Evolutionary conservation across 2,888 invertebrate species (phyloP).

Genomic region (Antitype chi): DNA sequence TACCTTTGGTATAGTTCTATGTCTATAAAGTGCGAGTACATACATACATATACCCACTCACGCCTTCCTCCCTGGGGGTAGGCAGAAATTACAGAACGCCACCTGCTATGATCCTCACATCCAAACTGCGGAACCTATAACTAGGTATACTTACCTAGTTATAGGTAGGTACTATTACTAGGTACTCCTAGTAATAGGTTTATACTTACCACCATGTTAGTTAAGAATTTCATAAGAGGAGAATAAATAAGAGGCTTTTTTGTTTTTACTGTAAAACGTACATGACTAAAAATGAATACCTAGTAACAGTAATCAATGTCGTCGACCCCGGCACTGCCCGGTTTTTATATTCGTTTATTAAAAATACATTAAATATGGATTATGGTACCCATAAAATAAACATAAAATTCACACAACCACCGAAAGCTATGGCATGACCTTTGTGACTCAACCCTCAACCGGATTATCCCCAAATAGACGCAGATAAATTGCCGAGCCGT

Average conservation of each 20-base stretch:
- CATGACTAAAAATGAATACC: background rate
- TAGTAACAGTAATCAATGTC: background rate
- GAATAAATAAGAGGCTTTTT: background rate
- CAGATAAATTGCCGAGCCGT: conserved; percentile 43
- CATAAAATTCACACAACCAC: conserved; percentile 15
- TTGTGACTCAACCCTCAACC: conserved; percentile 32
- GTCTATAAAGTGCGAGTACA: background rate
- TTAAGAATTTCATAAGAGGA: background rate
- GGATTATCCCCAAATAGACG: conserved; percentile 44
- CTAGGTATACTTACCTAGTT: background rate
- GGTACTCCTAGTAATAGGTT: background rate
- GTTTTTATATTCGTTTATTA: conserved; percentile 18
- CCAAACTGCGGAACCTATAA: too few species aligned
- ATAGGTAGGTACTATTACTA: too few species aligned
- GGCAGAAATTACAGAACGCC: too few species aligned
- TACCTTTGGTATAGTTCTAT: background rate
- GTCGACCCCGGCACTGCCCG: background rate
- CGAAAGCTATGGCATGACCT: conserved; percentile 38
- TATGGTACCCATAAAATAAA: conserved; percentile 15
- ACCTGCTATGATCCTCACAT: too few species aligned
- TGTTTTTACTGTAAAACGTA: background rate
- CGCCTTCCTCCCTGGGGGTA: too few species aligned
- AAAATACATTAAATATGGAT: conserved; percentile 24
- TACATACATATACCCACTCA: too few species aligned
- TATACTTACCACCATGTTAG: background rate